Percentiles rank a stretch among this genome's conserved stretches.
Evolutionary conservation across 2,888 invertebrate species (phyloP).

Genomic region (Pandemis cinnamomeana): DNA sequence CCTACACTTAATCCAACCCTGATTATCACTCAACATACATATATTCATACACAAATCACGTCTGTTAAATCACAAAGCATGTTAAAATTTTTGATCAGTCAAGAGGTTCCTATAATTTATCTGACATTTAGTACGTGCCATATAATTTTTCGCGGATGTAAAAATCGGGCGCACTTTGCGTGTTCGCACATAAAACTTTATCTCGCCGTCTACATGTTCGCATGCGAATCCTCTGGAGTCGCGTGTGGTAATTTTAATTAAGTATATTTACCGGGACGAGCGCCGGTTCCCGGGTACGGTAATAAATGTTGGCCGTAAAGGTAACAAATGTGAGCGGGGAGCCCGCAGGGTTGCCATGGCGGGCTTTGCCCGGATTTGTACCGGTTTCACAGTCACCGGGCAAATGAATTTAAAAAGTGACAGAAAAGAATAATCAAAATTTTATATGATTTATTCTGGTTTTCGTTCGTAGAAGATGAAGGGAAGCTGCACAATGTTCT

Average conservation of each 20-base stretch:
- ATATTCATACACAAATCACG: too few species aligned
- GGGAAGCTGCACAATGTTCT: not conserved
- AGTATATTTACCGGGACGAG: slow-evolving; percentile 75
- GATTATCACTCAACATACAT: not conserved
- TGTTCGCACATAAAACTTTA: slow-evolving; percentile 56
- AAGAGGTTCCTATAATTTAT: slow-evolving; percentile 21
- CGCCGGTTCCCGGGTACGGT: slow-evolving; percentile 59
- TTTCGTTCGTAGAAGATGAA: not conserved
- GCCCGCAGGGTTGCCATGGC: slow-evolving; percentile 33
- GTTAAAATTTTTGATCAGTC: slow-evolving; percentile 27
- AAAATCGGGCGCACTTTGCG: slow-evolving; percentile 28
- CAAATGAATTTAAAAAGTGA: not conserved
- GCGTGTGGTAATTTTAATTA: slow-evolving; percentile 81
- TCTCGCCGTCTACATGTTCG: slow-evolving; percentile 64
- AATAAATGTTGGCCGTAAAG: slow-evolving; percentile 76
- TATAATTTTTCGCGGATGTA: slow-evolving; percentile 26
- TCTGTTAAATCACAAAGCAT: too few species aligned
- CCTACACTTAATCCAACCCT: too few species aligned
- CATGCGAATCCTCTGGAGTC: slow-evolving; percentile 62
- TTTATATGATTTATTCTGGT: not conserved
- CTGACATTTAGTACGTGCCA: slow-evolving; percentile 24
- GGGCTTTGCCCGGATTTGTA: slow-evolving; percentile 32
- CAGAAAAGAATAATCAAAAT: not conserved
- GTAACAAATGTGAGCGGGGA: slow-evolving; percentile 71
- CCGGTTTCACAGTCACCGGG: slow-evolving; percentile 18